These are phyloP conservation scores for Henicopernis longicauda DNA, from an alignment of 2,113 vertebrate species.

Conservation along the genomic window DNA sequence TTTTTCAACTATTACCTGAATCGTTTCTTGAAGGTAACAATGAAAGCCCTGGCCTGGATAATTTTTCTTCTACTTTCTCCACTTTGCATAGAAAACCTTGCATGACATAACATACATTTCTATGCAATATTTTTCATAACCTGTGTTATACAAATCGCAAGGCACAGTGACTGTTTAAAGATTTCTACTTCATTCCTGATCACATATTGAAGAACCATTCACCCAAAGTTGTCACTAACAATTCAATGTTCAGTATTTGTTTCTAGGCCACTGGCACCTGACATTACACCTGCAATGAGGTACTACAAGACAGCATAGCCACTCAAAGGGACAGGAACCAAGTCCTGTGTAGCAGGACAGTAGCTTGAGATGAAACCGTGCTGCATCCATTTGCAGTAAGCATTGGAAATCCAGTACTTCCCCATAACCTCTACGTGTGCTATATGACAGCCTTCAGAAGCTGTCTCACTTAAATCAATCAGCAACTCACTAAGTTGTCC, in stretches of 20 bases:
- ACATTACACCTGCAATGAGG: not conserved
- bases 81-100: not conserved
- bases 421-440: accelerated
- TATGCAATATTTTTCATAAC: not conserved
- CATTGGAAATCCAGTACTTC: not conserved
- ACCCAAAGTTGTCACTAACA: not conserved
- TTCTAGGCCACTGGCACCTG: not conserved
- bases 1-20: not conserved
- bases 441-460: not conserved
- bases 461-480: not conserved
- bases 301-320: not conserved
- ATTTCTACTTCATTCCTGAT: not conserved
- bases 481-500: not conserved
- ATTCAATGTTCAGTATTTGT: not conserved
- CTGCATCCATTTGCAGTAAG: not conserved
- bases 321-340: not conserved
- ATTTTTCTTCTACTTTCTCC: not conserved
- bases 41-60: not conserved
- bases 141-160: not conserved
- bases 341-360: not conserved
- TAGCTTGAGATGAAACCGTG: not conserved
- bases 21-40: not conserved
- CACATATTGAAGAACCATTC: not conserved
- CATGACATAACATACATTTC: not conserved
- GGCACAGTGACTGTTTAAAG: not conserved